A percentile compares a stretch with the other conserved stretches of the same genome.
phyloP scores from a whole-genome alignment of 2,797 vertebrate genomes.

The Sciurus carolinensis region DNA sequence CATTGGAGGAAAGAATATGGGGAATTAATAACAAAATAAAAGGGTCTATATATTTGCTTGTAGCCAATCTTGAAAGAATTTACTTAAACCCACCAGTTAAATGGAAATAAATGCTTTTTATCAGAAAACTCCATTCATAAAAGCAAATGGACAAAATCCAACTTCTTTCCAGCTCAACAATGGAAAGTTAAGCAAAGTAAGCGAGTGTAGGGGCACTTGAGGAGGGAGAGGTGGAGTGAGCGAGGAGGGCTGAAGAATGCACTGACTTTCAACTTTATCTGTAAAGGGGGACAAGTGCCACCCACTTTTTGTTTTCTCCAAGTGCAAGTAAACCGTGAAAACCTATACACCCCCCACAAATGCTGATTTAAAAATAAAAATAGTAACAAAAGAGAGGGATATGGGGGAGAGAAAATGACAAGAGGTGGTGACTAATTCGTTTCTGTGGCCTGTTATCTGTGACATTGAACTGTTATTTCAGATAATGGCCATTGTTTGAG shows the following conservation, averaged over 20 bases:
- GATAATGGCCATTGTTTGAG: conserved; percentile 97
- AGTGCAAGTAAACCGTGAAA: conserved; percentile 69
- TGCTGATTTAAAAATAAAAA: conserved; percentile 83
- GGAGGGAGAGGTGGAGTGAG: neutral
- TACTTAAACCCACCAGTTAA: conserved; percentile 41
- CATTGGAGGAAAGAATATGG: neutral
- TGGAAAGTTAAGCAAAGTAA: conserved; percentile 64
- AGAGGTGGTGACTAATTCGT: conserved; percentile 95
- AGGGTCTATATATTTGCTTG: neutral
- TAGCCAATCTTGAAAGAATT: neutral
- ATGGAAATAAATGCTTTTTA: conserved; percentile 64
- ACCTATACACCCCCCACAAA: conserved; percentile 76
- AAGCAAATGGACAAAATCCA: conserved; percentile 70
- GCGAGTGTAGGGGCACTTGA: neutral
- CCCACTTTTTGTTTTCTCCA: conserved; percentile 69
- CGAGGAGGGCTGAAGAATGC: neutral
- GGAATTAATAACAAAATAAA: neutral
- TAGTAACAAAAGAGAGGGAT: conserved; percentile 76
- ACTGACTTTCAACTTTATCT: conserved; percentile 46
- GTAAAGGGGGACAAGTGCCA: conserved; percentile 68
- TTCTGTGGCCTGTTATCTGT: conserved; percentile 92
- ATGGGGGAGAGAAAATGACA: conserved; percentile 84
- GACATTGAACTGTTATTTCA: conserved; percentile 97
- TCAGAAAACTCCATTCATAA: conserved; percentile 71
- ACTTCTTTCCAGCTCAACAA: conserved; percentile 44